A percentile compares a stretch with the other conserved stretches of the same genome.
Evolutionary conservation across 2,113 vertebrate genomes (phyloP).

Genomic region (Tinamus guttatus): DNA sequence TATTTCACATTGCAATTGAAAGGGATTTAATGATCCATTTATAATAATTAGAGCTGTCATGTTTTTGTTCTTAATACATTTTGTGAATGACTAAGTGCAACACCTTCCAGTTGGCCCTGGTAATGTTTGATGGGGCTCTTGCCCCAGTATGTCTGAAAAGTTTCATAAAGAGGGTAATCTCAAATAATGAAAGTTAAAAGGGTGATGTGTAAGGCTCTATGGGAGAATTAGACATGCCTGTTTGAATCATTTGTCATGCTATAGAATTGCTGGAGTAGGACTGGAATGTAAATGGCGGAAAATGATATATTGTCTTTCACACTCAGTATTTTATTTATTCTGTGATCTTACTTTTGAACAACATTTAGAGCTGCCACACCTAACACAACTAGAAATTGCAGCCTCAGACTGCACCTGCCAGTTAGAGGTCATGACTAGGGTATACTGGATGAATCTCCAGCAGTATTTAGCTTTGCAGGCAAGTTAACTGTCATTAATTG

Average conservation of each 20-base stretch:
- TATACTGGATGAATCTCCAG: slow-evolving; percentile 12
- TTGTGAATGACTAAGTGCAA: slow-evolving; percentile 57
- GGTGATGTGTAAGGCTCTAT: not conserved
- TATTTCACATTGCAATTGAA: slow-evolving; percentile 31
- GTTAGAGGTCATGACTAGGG: slow-evolving; percentile 9
- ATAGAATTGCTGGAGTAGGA: not conserved
- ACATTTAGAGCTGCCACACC: not conserved
- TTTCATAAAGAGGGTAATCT: slow-evolving; percentile 31
- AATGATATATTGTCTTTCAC: not conserved
- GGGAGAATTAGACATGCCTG: not conserved
- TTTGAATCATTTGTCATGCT: not conserved
- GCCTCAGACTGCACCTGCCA: not conserved
- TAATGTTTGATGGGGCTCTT: slow-evolving; percentile 6
- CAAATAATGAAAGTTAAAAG: slow-evolving; percentile 3
- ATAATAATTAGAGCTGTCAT: slow-evolving; percentile 30
- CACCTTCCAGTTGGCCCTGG: slow-evolving; percentile 11
- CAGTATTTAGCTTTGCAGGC: not conserved
- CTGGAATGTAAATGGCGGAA: not conserved
- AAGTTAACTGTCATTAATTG: slow-evolving; percentile 36
- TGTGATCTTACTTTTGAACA: slow-evolving; percentile 2
- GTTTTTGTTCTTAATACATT: slow-evolving; percentile 47
- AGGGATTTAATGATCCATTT: slow-evolving; percentile 59
- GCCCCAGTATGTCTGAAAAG: not conserved
- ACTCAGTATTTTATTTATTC: slow-evolving; percentile 9
- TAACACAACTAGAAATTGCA: not conserved